phyloP scores from a whole-genome alignment of 2,113 vertebrate genomes.

The Marcusenius ussheri region DNA sequence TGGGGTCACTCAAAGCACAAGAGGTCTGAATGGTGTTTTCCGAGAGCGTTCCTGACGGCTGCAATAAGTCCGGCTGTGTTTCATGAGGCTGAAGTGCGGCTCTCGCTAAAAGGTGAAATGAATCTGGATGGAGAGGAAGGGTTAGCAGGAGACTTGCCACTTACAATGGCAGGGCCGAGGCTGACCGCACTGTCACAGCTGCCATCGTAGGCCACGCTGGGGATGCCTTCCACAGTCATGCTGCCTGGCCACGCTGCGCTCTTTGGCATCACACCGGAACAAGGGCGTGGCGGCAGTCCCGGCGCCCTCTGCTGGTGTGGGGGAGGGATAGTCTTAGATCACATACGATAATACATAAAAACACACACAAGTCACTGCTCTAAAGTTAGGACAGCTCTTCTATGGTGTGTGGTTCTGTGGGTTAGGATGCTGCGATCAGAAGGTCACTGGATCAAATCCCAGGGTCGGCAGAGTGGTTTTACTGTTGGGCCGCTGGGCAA shows the following conservation, averaged over 20 bases:
- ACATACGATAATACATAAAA: neutral
- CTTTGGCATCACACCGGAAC: slow-evolving; percentile 64
- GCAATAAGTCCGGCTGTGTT: neutral
- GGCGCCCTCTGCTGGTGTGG: neutral
- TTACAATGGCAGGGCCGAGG: slow-evolving; percentile 70
- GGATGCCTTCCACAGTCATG: slow-evolving; percentile 57
- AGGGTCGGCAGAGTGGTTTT: neutral
- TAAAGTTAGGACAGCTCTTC: neutral
- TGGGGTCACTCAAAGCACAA: neutral
- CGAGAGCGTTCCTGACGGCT: neutral
- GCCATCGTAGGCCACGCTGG: slow-evolving; percentile 58
- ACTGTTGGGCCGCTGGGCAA: neutral
- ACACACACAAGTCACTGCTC: neutral
- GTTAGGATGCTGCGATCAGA: neutral
- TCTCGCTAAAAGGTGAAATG: neutral
- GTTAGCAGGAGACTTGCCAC: slow-evolving; percentile 37
- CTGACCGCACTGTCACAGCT: slow-evolving; percentile 80
- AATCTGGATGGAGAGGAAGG: neutral
- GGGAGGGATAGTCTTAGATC: neutral
- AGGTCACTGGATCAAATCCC: neutral
- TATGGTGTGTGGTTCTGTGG: neutral
- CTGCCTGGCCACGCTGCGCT: slow-evolving; percentile 65
- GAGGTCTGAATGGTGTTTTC: neutral
- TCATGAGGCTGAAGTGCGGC: neutral
- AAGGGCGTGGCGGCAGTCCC: neutral